A percentile compares a stretch with the other conserved stretches of the same genome.
These are phyloP conservation scores for Leptopilina drosophilae DNA, from an alignment of 2,888 invertebrate genomes.

Conservation along the genomic window DNA sequence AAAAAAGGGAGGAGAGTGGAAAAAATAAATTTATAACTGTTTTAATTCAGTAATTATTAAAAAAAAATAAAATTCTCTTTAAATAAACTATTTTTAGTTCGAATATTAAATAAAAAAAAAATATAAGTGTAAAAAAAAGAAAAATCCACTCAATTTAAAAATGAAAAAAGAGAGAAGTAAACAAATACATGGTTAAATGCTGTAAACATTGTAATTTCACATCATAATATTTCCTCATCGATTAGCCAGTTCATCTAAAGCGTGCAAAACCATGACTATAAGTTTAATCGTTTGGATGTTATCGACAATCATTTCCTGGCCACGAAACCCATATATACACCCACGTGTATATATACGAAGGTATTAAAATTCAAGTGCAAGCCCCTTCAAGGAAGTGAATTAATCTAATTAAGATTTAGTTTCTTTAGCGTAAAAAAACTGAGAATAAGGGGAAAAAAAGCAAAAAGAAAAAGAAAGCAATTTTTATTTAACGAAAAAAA, in stretches of 20 bases:
- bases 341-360: not conserved
- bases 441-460: not conserved
- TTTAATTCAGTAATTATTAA: no score
- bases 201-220: constrained; percentile 28
- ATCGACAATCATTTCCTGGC: constrained; percentile 29
- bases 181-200: not conserved
- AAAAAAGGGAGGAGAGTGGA: no score
- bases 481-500: not conserved
- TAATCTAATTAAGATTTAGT: not conserved
- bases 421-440: not conserved
- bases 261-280: constrained; percentile 38
- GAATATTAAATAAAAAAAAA: no score
- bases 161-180: not conserved
- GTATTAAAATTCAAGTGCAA: constrained; percentile 37
- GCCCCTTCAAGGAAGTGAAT: not conserved
- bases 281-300: constrained; percentile 39
- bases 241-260: constrained; percentile 13
- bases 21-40: no score
- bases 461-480: not conserved
- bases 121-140: no score
- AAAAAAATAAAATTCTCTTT: no score
- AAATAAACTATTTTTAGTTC: no score
- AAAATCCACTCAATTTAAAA: not conserved
- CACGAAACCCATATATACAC: not conserved
- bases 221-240: constrained; percentile 32